These are phyloP conservation scores for Aplysina aerophoba DNA, from an alignment of 37 sponge, comb jelly and placozoan genomes.

Conservation along the genomic window DNA sequence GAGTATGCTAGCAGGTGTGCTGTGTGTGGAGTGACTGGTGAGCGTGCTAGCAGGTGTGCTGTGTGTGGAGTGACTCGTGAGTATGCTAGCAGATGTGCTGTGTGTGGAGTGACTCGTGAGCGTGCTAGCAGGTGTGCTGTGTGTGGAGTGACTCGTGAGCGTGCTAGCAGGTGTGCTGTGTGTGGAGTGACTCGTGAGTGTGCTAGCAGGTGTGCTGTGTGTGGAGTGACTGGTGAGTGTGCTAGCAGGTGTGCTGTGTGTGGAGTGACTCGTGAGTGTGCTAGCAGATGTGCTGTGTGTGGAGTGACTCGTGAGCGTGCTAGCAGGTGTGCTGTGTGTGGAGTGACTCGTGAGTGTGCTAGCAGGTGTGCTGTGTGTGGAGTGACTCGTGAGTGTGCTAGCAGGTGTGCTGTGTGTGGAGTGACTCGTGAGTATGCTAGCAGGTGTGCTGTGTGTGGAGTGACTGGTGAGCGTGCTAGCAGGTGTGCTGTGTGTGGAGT, in stretches of 20 bases:
- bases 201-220: neutral
- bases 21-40: neutral
- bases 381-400: too few relatives aligned
- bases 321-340: constrained; percentile 19
- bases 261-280: neutral
- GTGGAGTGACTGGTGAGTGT: too few relatives aligned
- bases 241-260: constrained; percentile 24
- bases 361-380: neutral
- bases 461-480: too few relatives aligned
- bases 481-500: neutral
- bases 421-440: neutral
- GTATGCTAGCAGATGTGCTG: constrained; percentile 34
- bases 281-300: neutral
- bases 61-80: too few relatives aligned
- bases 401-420: constrained; percentile 5
- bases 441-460: too few relatives aligned
- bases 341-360: neutral
- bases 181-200: neutral
- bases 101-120: neutral
- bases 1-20: constrained; percentile 40
- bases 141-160: too few relatives aligned
- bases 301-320: too few relatives aligned
- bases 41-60: neutral
- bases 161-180: constrained; percentile 30
- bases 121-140: neutral